Conservation (phyloP, 2,888 invertebrate genomes). For the Formica aserva region DNA sequence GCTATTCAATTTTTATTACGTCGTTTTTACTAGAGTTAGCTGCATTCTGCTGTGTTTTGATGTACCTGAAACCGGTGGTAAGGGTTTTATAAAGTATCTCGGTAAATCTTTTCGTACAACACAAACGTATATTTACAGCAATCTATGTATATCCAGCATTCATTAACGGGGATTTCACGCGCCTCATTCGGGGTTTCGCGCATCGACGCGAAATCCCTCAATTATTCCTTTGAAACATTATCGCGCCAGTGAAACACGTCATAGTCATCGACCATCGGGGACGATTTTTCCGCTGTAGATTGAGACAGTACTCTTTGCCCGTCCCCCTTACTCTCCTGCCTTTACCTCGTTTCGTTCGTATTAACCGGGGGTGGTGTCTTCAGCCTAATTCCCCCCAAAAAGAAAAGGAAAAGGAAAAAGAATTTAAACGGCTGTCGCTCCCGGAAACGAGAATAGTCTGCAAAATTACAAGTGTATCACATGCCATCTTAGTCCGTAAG, state of each 20-base stretch:
- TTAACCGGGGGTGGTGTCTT: constrained; percentile 27
- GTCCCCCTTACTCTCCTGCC: constrained; percentile 13
- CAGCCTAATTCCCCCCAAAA: constrained; percentile 32
- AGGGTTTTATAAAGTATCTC: constrained; percentile 22
- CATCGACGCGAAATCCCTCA: background rate
- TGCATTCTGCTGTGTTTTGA: constrained; percentile 48
- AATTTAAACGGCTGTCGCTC: constrained; percentile 43
- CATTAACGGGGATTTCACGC: constrained; percentile 21
- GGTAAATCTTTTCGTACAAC: background rate
- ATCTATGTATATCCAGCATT: background rate
- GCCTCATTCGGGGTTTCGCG: background rate
- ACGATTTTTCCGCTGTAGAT: constrained; percentile 21
- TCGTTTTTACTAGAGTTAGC: constrained; percentile 12
- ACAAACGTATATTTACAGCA: constrained; percentile 11
- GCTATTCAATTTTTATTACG: constrained; percentile 21
- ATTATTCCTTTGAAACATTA: background rate
- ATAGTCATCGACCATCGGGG: constrained; percentile 3
- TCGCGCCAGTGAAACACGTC: background rate
- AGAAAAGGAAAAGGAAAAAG: background rate
- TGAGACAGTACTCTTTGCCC: constrained; percentile 44
- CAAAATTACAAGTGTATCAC: constrained; percentile 77
- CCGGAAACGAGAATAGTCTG: constrained; percentile 51
- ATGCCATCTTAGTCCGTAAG: constrained; percentile 82
- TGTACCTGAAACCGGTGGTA: constrained; percentile 55
- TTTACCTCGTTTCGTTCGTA: constrained; percentile 44